Evolutionary conservation across 2,113 vertebrate genomes (phyloP), one percentile per base, ranked within the genome.

Genomic region (Leucopsar rothschildi): DNA sequence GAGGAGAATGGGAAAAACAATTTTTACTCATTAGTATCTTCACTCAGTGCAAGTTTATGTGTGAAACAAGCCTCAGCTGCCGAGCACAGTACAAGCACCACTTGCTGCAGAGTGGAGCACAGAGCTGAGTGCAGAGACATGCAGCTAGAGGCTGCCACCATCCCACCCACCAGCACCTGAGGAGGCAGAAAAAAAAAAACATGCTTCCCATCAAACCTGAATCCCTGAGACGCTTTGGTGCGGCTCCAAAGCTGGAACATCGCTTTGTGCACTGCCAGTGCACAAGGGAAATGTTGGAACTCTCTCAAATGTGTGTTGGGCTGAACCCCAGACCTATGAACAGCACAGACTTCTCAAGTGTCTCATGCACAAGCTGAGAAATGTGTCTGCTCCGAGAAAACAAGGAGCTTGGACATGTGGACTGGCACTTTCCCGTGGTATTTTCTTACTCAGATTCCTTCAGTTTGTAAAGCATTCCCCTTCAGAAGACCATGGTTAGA

Each of bases 41-140:
- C 49, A 44, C 20, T 80, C 40, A 23, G 0, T 0, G 4, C 19
- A 68, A 76, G 31, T 15, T 8, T 17, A 47, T 0, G 3, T 0
- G 0, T 83, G 68, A 42, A 87, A 47, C 19, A n/a, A 33, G 7
- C 8, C 60, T 47, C 39, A 64, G 35, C 56, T 79, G 39, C 61
- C 37, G 68, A 4, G 18, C 0, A 13, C 59, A 31, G 15, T 2
- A 11, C 37, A 31, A 73, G 55, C 64, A 31, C 9, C 69, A 8
- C 44, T 28, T 31, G 45, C 31, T 92, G 57, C 35, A 47, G 65
- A 82, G 22, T 7, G 53, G 44, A 57, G 53, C 31, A 23, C 11
- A 5, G 2, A 57, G 29, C 56, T 5, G 6, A 82, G 17, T 4
- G 4, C 16, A 37, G 49, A 60, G n/a, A 29, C 2, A 28, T 1